phyloP scores from a whole-genome alignment of 2,797 vertebrate species.

The Taenioides sp. region DNA sequence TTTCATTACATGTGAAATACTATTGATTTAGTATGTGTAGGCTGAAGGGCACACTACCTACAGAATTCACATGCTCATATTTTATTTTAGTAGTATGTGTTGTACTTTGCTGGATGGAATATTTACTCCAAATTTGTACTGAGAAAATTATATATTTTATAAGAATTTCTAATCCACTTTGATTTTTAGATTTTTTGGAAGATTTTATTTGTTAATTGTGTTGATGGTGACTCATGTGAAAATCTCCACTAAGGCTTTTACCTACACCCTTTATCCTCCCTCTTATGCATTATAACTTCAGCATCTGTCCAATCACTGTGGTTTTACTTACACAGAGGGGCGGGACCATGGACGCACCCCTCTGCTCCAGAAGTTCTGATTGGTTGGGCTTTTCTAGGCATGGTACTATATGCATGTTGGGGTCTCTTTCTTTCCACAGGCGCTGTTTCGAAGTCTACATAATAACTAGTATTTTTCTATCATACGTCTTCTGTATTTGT shows the following conservation, averaged over 20 bases:
- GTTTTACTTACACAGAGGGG: conserved; percentile 67
- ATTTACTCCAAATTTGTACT: background rate
- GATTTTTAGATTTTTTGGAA: background rate
- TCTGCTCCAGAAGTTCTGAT: conserved; percentile 33
- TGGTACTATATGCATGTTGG: conserved; percentile 27
- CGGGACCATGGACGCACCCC: conserved; percentile 47
- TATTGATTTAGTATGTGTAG: background rate
- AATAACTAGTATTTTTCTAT: conserved; percentile 49
- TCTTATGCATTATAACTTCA: conserved; percentile 70
- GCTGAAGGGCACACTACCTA: background rate
- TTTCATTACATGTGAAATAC: background rate
- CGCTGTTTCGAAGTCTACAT: conserved; percentile 33
- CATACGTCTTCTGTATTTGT: conserved; percentile 17
- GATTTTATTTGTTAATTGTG: background rate
- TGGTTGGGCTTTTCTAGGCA: conserved; percentile 29
- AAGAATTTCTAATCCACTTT: background rate
- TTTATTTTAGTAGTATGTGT: background rate
- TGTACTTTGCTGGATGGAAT: background rate
- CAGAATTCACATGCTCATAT: background rate
- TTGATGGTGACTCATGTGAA: conserved; percentile 72
- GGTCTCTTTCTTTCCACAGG: conserved; percentile 76
- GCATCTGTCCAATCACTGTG: conserved; percentile 70
- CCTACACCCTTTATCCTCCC: conserved; percentile 41
- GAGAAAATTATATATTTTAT: too few species aligned
- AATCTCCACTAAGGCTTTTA: conserved; percentile 68